Evolutionary conservation across 2,797 vertebrate genomes (phyloP).

Genomic region (Clarias pachynema): DNA sequence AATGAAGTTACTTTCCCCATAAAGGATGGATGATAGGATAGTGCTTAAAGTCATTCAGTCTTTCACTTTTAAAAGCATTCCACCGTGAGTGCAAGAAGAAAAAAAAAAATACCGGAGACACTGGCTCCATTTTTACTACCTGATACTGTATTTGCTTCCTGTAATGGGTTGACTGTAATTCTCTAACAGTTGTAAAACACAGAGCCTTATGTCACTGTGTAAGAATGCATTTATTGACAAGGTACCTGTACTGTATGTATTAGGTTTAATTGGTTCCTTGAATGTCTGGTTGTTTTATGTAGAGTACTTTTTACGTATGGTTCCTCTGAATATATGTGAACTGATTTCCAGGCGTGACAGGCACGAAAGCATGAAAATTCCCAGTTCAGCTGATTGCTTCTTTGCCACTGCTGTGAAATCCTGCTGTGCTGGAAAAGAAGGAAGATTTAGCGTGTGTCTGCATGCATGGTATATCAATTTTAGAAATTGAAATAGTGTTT

Average conservation of each 20-base stretch:
- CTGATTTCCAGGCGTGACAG: conserved; percentile 28
- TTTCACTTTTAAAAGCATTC: neutral
- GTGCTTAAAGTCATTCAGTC: neutral
- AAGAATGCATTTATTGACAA: neutral
- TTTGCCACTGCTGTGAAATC: conserved; percentile 47
- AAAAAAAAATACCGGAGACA: neutral
- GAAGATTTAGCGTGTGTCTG: conserved; percentile 31
- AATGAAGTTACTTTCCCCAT: neutral
- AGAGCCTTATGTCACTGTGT: neutral
- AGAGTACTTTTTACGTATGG: neutral
- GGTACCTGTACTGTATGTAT: neutral
- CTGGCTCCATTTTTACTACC: neutral
- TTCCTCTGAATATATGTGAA: conserved; percentile 35
- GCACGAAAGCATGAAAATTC: conserved; percentile 34
- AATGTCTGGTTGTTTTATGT: conserved; percentile 1
- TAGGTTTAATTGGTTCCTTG: conserved; percentile 15
- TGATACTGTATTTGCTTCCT: neutral
- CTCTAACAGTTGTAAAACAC: conserved; percentile 1
- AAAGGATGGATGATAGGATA: neutral
- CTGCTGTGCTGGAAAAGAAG: conserved; percentile 46
- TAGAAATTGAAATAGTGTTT: conserved; percentile 41
- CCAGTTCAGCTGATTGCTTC: conserved; percentile 50
- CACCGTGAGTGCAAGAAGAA: neutral
- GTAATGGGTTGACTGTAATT: neutral
- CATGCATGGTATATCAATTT: conserved; percentile 25